phyloP scores from a whole-genome alignment of 2,797 vertebrate species.

The Ctenopoma multispine region DNA sequence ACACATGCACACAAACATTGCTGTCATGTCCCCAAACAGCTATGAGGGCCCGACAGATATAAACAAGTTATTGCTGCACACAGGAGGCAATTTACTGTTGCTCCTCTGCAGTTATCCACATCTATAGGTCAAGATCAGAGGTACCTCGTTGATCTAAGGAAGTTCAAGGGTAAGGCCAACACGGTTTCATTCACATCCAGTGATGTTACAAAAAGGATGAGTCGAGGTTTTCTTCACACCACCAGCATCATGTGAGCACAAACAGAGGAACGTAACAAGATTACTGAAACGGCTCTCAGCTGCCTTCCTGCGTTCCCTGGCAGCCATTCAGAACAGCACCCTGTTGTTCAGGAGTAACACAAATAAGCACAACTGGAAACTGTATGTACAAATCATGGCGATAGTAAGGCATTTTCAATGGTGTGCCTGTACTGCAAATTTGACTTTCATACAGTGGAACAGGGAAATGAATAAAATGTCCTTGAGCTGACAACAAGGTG shows the following conservation, averaged over 20 bases:
- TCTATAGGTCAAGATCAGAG: constrained; percentile 62
- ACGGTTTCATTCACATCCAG: constrained; percentile 49
- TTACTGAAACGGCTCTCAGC: constrained; percentile 32
- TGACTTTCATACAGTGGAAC: constrained; percentile 57
- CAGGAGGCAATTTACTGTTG: constrained; percentile 68
- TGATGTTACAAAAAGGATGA: constrained; percentile 35
- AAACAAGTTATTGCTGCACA: constrained; percentile 66
- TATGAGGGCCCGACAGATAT: constrained; percentile 45
- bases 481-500: constrained; percentile 64
- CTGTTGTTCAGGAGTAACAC: constrained; percentile 16
- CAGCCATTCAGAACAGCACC: constrained; percentile 38
- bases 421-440: constrained; percentile 49
- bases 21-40: constrained; percentile 60
- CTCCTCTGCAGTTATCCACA: constrained; percentile 54
- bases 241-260: constrained; percentile 6
- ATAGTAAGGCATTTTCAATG: constrained; percentile 16
- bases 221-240: constrained; percentile 2
- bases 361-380: constrained; percentile 42
- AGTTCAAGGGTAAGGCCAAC: constrained; percentile 50
- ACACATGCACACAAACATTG: constrained; percentile 19
- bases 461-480: constrained; percentile 36
- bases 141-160: constrained; percentile 46
- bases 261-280: constrained; percentile 18
- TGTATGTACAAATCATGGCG: constrained; percentile 20
- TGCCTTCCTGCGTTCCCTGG: constrained; percentile 32